These are phyloP conservation scores for Megathymus violae DNA, from an alignment of 1,140 invertebrate species.

Conservation along the genomic window DNA sequence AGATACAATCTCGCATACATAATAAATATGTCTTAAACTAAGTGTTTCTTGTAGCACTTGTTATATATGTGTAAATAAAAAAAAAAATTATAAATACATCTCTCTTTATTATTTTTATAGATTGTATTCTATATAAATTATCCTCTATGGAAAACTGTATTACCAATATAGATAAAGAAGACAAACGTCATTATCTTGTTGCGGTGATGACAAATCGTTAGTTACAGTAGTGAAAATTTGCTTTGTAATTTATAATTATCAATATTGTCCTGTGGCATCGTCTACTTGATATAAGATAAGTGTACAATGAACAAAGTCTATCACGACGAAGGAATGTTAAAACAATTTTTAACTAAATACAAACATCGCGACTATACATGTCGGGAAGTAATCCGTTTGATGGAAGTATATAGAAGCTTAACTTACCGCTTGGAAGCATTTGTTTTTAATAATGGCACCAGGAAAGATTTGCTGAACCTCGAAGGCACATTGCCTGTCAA, in stretches of 20 bases:
- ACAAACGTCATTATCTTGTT: constrained; percentile 2
- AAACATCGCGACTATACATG: constrained; percentile 90
- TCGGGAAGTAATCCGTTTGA: constrained; percentile 88
- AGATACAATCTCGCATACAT: too few species aligned
- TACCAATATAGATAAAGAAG: not conserved
- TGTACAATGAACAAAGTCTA: constrained; percentile 32
- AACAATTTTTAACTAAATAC: constrained; percentile 86
- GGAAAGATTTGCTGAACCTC: constrained; percentile 92
- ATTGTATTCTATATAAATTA: too few species aligned
- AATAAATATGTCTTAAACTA: too few species aligned
- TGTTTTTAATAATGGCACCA: constrained; percentile 96
- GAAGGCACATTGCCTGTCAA: constrained; percentile 96
- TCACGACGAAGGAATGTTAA: constrained; percentile 82
- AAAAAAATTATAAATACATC: too few species aligned
- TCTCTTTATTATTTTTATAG: too few species aligned
- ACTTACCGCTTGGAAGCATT: constrained; percentile 79
- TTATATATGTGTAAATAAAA: too few species aligned
- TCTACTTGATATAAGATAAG: constrained; percentile 3
- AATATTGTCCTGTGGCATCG: too few species aligned
- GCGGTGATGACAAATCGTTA: constrained; percentile 11
- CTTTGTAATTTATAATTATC: constrained; percentile 17
- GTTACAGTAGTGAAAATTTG: not conserved
- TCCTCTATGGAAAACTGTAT: too few species aligned
- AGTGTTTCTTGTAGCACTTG: too few species aligned
- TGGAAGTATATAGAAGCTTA: constrained; percentile 90